Percentiles rank a stretch among this genome's conserved stretches.
These are phyloP conservation scores for Cryptus viduatorius DNA, from an alignment of 2,888 invertebrate species.

Conservation along the genomic window DNA sequence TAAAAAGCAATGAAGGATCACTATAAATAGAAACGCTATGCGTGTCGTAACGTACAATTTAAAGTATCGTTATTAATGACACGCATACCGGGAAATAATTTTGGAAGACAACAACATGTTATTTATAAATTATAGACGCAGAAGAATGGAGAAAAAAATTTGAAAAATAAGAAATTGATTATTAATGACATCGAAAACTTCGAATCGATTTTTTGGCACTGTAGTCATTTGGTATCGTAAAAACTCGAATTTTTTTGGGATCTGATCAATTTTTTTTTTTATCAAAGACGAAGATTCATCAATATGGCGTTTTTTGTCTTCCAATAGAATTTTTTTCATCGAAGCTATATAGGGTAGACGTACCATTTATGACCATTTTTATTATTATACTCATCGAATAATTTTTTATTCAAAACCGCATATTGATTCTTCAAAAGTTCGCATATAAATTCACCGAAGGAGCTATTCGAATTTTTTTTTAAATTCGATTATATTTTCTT, in stretches of 20 bases:
- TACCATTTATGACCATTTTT: too few species aligned
- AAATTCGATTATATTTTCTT: too few species aligned
- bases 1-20: not conserved
- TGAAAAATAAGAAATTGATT: not conserved
- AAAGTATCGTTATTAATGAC: too few species aligned
- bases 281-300: not conserved
- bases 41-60: too few species aligned
- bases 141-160: not conserved
- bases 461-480: too few species aligned
- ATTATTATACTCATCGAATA: too few species aligned
- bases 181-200: not conserved
- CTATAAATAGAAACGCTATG: not conserved
- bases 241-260: not conserved
- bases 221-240: too few species aligned
- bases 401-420: too few species aligned
- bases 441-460: too few species aligned
- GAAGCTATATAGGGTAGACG: not conserved
- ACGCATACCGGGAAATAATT: not conserved
- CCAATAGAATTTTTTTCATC: not conserved
- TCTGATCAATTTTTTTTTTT: not conserved
- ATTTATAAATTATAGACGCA: not conserved
- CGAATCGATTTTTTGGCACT: not conserved
- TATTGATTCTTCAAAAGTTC: too few species aligned
- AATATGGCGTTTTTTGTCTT: not conserved
- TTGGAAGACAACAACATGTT: not conserved